Evolutionary conservation across 2,113 vertebrate genomes (phyloP).

Genomic region (Oreochromis tanganicae): DNA sequence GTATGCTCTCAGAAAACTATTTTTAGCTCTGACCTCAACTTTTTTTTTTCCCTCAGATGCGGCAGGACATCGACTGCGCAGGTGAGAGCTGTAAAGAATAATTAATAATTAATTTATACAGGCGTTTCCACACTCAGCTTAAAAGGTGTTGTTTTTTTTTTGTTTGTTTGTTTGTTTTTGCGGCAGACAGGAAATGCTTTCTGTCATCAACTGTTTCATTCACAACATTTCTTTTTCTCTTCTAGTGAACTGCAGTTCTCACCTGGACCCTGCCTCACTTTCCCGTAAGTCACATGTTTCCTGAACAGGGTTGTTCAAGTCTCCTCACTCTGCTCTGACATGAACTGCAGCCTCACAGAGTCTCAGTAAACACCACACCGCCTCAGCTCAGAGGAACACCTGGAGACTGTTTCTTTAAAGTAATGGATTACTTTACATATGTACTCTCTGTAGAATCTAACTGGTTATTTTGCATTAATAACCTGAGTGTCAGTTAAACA

Average conservation of each 20-base stretch:
- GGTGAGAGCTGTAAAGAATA: not conserved
- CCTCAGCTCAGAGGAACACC: not conserved
- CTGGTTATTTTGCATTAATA: not conserved
- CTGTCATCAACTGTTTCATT: not conserved
- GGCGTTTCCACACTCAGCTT: not conserved
- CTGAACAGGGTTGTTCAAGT: not conserved
- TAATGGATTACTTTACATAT: not conserved
- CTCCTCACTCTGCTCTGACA: not conserved
- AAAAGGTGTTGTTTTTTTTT: rapidly evolving
- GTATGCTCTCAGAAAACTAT: not conserved
- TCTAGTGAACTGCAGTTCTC: not conserved
- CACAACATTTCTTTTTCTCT: not conserved
- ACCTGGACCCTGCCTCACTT: not conserved
- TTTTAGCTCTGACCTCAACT: not conserved
- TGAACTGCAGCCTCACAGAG: not conserved
- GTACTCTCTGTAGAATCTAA: not conserved
- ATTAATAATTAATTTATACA: not conserved
- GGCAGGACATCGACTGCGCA: rapidly evolving
- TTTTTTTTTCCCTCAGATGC: not conserved
- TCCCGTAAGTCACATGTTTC: not conserved
- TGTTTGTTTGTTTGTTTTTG: not conserved
- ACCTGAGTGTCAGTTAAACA: not conserved
- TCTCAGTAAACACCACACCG: not conserved
- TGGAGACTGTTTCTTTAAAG: not conserved
- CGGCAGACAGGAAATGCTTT: not conserved